Evolutionary conservation across 2,797 vertebrate genomes (phyloP).

Genomic region (Antennarius maculatus): DNA sequence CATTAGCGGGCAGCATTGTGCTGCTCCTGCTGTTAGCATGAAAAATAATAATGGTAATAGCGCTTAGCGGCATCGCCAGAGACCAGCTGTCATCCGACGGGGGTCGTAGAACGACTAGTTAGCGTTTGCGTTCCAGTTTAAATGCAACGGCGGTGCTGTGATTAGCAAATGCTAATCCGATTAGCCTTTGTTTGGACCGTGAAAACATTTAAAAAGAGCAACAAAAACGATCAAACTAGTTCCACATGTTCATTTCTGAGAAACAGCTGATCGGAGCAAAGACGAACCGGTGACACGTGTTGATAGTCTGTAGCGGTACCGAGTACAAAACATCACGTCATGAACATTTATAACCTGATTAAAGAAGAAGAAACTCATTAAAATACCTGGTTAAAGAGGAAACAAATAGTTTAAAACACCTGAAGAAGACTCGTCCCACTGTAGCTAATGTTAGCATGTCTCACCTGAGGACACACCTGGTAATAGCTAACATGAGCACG

Average conservation of each 20-base stretch:
- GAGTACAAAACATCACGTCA: too few relatives aligned
- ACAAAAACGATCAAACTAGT: constrained; percentile 33
- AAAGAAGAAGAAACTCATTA: too few relatives aligned
- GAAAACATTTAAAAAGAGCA: constrained; percentile 47
- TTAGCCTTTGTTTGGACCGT: constrained; percentile 80
- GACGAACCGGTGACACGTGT: too few relatives aligned
- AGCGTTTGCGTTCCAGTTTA: constrained; percentile 47
- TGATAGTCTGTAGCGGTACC: too few relatives aligned
- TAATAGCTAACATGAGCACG: too few relatives aligned
- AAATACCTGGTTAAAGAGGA: too few relatives aligned
- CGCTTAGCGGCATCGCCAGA: constrained; percentile 87
- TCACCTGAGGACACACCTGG: too few relatives aligned
- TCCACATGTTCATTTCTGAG: constrained; percentile 52
- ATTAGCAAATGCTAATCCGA: constrained; percentile 80
- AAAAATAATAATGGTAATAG: constrained; percentile 74
- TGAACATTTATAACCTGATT: too few relatives aligned
- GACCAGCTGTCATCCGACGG: constrained; percentile 25
- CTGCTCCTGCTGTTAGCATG: constrained; percentile 90
- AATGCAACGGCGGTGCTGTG: constrained; percentile 71
- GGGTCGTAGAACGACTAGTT: constrained; percentile 22
- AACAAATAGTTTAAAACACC: too few relatives aligned
- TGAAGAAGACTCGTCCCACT: too few relatives aligned
- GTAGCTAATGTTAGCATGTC: too few relatives aligned
- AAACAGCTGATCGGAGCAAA: not conserved
- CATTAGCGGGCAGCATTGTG: constrained; percentile 91